phyloP scores from a whole-genome alignment of 2,113 vertebrate genomes.

The Ceuthmochares aereus region DNA sequence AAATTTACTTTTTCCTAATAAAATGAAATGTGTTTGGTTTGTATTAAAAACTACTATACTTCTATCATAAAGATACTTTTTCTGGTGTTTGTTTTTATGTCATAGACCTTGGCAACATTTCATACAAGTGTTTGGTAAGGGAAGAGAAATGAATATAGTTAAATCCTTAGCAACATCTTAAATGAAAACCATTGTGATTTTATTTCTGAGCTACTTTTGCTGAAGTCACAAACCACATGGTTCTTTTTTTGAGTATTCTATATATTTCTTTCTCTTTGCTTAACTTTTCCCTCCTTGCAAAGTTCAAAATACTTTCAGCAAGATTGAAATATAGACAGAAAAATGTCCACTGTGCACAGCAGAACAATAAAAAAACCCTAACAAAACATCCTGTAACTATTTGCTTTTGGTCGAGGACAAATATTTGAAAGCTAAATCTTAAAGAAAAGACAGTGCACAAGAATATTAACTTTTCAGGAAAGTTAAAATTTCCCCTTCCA shows the following conservation, averaged over 20 bases:
- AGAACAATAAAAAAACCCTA: neutral
- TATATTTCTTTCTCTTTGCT: neutral
- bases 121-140: neutral
- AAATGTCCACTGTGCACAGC: neutral
- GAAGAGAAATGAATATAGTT: neutral
- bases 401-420: neutral
- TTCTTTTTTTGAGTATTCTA: neutral
- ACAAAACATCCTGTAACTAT: neutral
- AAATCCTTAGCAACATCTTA: neutral
- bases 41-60: neutral
- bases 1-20: neutral
- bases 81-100: neutral
- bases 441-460: neutral
- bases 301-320: neutral
- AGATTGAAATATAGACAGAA: neutral
- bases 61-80: neutral
- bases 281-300: neutral
- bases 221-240: accelerated
- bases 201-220: neutral
- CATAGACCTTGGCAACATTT: neutral
- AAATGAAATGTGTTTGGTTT: neutral
- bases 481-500: neutral
- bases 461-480: neutral
- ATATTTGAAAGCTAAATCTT: neutral
- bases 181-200: neutral